phyloP scores from a whole-genome alignment of 1,140 invertebrate species.

The Apis mellifera region DNA sequence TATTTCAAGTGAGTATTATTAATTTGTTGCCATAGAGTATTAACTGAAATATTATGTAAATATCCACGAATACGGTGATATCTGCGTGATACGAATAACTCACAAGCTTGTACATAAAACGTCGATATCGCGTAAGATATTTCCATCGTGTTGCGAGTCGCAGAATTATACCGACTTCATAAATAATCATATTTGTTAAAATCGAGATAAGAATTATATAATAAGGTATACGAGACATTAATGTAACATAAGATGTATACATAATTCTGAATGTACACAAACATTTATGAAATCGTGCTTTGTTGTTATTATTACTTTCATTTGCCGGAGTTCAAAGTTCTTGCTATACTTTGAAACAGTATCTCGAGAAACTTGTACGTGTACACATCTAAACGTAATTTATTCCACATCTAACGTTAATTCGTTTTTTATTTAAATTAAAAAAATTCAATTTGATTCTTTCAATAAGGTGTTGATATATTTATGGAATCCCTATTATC shows the following conservation, averaged over 20 bases:
- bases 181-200: neutral
- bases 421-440: neutral
- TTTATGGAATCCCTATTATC: too few relatives aligned
- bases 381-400: neutral
- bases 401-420: neutral
- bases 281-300: neutral
- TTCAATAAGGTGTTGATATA: neutral
- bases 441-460: neutral
- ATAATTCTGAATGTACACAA: neutral
- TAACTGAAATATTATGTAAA: conserved; percentile 6
- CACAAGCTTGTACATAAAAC: neutral
- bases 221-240: neutral
- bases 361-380: neutral
- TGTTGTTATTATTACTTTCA: neutral
- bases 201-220: neutral
- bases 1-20: neutral
- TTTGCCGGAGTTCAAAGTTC: neutral
- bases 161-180: neutral
- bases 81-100: neutral
- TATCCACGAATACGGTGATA: neutral
- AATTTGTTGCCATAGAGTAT: conserved; percentile 2
- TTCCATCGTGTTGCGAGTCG: conserved; percentile 7
- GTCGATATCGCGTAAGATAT: neutral
- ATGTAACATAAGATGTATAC: neutral
- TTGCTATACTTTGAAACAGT: neutral